Evolutionary conservation across 2,113 vertebrate species (phyloP).

Genomic region (Callospermophilus lateralis): DNA sequence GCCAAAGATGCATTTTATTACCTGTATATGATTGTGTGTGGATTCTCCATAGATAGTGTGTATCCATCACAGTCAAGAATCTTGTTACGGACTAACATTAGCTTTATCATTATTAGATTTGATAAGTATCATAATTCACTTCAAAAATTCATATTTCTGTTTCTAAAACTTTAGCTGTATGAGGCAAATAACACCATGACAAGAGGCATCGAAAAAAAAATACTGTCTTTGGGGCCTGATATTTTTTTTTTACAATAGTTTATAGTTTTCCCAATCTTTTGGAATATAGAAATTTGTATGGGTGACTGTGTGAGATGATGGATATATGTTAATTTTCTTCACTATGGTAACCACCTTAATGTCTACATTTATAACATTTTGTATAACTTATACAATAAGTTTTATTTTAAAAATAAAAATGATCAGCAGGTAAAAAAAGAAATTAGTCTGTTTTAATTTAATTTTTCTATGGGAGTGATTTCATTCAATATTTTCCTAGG

Average conservation of each 20-base stretch:
- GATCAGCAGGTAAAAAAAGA: background rate
- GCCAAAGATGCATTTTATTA: no score
- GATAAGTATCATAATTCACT: background rate
- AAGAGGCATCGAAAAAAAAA: background rate
- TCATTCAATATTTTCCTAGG: background rate
- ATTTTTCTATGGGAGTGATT: background rate
- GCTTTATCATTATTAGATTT: no score
- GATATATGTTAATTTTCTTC: background rate
- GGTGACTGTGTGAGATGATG: background rate
- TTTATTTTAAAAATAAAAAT: background rate
- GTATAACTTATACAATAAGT: background rate
- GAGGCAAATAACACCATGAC: background rate
- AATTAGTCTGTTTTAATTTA: background rate
- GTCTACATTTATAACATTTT: background rate
- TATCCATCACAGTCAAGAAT: no score
- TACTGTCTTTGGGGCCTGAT: background rate
- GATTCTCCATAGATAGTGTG: no score
- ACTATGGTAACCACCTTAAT: background rate
- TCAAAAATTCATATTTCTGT: background rate
- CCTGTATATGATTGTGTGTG: no score
- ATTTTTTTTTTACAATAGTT: background rate
- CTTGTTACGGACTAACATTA: no score
- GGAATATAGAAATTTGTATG: background rate
- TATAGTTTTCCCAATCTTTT: background rate
- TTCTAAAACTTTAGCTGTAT: slow-evolving; percentile 20